Base-by-base conservation (phyloP, 2,888 invertebrate species). In the Deladenus siricidicola region DNA sequence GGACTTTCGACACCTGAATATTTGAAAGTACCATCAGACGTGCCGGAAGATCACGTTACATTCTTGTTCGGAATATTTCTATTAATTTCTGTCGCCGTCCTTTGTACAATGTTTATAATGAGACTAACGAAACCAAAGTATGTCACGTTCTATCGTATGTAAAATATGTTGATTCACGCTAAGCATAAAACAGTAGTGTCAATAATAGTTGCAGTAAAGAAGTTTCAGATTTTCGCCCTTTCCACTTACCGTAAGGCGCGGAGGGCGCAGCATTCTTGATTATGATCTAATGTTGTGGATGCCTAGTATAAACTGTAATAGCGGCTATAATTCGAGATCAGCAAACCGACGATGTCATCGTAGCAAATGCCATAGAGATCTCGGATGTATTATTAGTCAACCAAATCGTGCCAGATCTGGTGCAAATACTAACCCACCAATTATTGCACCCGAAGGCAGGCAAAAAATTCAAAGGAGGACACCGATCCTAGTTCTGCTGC, bases 21-120 rank as follows among this genome's bases (percentile, higher is more conserved):
- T 34, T 30, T 53, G 39, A 53, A 53, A 21, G 34, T 53, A 23
- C 53, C 53, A 23, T 53, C 53, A 2, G 69, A 69, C 29, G 70
- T 70, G 14, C 69, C 71, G 0, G 70, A 68, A 24, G 69, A 69
- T 45, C 69, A 69, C 39, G 53, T 69, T 8, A 72, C 63, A 1
- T 69, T 69, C 48, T 34, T 72, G 45, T 67, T 69, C 49, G 69
- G 69, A 21, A 63, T 69, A 26, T 44, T 72, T 43, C 34, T 69
- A 28, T 55, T 69, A 17, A 65, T 70, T 44, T 69, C 69, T 14
- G 63, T 69, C 28, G 72, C 66, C 39, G 63, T 72, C 28, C 61
- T 66, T 53, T 71, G 53, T 39, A 53, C 53, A 8, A 53, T 53
- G 53, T 53, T 53, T 39, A 53, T 53, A 4, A 30, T 53, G 19